Conservation (phyloP, 1,140 invertebrate genomes). For the Solen grandis region DNA sequence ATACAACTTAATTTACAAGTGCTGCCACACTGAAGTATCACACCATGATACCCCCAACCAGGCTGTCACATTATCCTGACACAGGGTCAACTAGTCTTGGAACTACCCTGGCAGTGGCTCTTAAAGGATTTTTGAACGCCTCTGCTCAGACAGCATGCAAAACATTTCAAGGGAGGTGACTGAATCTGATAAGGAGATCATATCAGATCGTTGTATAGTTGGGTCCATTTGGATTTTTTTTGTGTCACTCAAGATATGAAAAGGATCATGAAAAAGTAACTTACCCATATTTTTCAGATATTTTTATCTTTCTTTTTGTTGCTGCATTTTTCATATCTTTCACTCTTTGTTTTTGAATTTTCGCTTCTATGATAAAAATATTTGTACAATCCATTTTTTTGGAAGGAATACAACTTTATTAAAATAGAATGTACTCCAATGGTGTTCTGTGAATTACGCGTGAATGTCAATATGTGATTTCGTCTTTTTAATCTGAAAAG, state of each 20-base stretch:
- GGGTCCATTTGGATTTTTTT: neutral
- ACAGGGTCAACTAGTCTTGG: neutral
- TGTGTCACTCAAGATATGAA: neutral
- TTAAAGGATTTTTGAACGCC: neutral
- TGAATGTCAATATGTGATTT: no score
- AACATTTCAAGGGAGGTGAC: neutral
- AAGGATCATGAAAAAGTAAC: neutral
- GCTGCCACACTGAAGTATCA: neutral
- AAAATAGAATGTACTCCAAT: no score
- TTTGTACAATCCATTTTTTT: no score
- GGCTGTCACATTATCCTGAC: neutral
- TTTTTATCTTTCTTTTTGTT: conserved; percentile 9
- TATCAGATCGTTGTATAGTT: no score
- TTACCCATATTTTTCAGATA: conserved; percentile 24
- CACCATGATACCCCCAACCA: neutral
- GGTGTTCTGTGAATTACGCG: no score
- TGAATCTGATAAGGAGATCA: neutral
- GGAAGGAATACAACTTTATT: no score
- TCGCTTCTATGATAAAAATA: conserved; percentile 38
- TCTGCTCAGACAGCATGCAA: neutral
- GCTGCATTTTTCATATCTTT: conserved; percentile 51
- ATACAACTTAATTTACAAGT: neutral
- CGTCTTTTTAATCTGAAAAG: no score
- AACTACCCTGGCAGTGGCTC: neutral
- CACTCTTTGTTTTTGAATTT: conserved; percentile 38